Evolutionary conservation across 1,140 invertebrate species (phyloP), one percentile per base, ranked within the genome.

Genomic region (Scaptodrosophila lebanonensis): DNA sequence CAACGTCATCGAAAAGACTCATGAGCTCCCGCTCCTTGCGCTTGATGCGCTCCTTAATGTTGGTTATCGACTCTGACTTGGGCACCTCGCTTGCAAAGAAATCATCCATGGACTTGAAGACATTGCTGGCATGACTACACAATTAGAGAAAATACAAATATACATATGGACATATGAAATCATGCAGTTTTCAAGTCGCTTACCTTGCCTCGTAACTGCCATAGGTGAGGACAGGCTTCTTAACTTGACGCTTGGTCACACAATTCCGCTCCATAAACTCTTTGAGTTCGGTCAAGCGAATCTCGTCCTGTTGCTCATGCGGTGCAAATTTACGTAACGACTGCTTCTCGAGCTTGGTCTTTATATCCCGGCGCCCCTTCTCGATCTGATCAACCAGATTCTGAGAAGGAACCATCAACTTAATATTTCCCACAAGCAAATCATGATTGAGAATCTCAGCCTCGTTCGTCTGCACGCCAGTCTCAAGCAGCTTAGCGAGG

Each of bases 21-120:
- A 85, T 42, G 0, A 85, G 60, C 45, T 85, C 83, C 6, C 56
- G 11, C 42, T 85, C 83, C 49, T 85, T 85, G 13, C 63, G 76
- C 5, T 64, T 75, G 7, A 85, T 83, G 15, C 83, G 61, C 7
- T 67, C 63, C 29, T 72, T 65, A 20, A 85, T 79, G 27, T 63
- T 61, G 18, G 70, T 56, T 20, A 85, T 57, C 5, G 83, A 83
- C 32, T 85, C 83, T 0, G 66, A 48, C 39, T 66, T 79, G 3
- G 69, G 83, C 6, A 79, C 43, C 11, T 66, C 76, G 1, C 56
- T 61, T 3, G 33, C 53, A 30, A 85, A 63, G n/a, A 83, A 66
- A 43, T 85, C 76, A 33, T 85, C 83, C 83, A 85, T 85, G 1
- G 70, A 72, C 32, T 64, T 63, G 17, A 85, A 75, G 2, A 83